Base-by-base conservation (phyloP, 1,140 invertebrate species). In the Calosoma granatense region DNA sequence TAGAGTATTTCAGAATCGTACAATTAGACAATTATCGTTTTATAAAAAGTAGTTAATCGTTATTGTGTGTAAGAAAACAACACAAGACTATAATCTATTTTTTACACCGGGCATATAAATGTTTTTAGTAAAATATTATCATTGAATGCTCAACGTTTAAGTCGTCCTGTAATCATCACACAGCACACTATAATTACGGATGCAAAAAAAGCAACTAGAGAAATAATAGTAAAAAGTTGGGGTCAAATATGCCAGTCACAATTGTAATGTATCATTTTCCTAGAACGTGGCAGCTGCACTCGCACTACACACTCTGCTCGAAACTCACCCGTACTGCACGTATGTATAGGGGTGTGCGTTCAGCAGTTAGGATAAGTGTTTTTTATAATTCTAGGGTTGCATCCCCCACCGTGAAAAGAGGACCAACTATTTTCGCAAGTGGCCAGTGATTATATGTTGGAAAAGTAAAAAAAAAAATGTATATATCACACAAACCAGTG, bases 241-340 rank as follows among this genome's bases (percentile, higher is more conserved):
- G 41, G 41, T 47, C 9, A 47, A 47, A 47, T 17, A 47, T 47
- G 41, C 41, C 41, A 47, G 41, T 47, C 41, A 47, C 41, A 47
- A 12, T 12, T 47, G 9, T 47, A 47, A 47, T 47, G 41, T 47
- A 47, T 47, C 41, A 47, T 47, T 47, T 47, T 47, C 41, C 15
- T n/a, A 36, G 26, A 36, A 9, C 6, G 26, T n/a, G n/a, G 26
- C 41, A 12, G 15, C 41, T 11, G 15, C 41, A 47, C 3, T 17
- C 15, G 41, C 17, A 17, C 9, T 11, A 17, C 41, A 47, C n/a
- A n/a, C n/a, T 30, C 26, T 14, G 14, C 4, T 4, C 41, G 41
- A 47, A 47, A 47, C 6, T 17, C 9, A 17, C 15, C 15, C 17
- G 4, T 47, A 17, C 15, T 6, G 6, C 41, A 17, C 4, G 3